These are phyloP conservation scores for Microctenopoma steveboyesi DNA, from an alignment of 2,797 vertebrate genomes.

Conservation along the genomic window DNA sequence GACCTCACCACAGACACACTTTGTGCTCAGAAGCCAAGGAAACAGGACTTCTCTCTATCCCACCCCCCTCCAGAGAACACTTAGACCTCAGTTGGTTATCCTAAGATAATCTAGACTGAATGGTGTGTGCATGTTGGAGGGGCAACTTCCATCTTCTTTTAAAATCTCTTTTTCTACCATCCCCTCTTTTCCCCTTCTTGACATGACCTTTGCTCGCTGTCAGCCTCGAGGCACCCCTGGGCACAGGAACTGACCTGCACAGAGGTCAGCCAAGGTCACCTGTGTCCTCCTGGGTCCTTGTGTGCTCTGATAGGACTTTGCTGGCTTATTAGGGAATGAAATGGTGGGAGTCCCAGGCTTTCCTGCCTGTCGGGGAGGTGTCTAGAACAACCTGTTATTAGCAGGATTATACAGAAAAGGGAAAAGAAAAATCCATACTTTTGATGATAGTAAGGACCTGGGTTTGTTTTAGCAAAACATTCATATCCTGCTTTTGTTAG, in stretches of 20 bases:
- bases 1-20: slow-evolving; percentile 80
- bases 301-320: slow-evolving; percentile 69
- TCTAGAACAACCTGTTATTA: slow-evolving; percentile 52
- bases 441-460: slow-evolving; percentile 19
- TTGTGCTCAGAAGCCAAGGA: slow-evolving; percentile 67
- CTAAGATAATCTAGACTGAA: slow-evolving; percentile 66
- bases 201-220: slow-evolving; percentile 69
- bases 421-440: slow-evolving; percentile 32
- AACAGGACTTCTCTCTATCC: slow-evolving; percentile 73
- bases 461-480: slow-evolving; percentile 26
- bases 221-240: slow-evolving; percentile 57
- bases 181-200: slow-evolving; percentile 14
- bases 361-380: slow-evolving; percentile 58
- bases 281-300: slow-evolving; percentile 56
- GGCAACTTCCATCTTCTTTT: slow-evolving; percentile 52
- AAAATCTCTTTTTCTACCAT: slow-evolving; percentile 49
- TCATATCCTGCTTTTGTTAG: slow-evolving; percentile 23
- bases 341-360: slow-evolving; percentile 52
- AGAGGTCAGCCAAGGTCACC: slow-evolving; percentile 72
- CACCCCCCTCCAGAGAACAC: slow-evolving; percentile 62
- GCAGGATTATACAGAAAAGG: slow-evolving; percentile 34
- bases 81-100: slow-evolving; percentile 77
- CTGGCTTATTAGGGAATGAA: slow-evolving; percentile 73
- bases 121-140: slow-evolving; percentile 47
- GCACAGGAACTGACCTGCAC: slow-evolving; percentile 76